Conservation (phyloP, 2,797 vertebrate species). For the Schizothorax lantsangensis region DNA sequence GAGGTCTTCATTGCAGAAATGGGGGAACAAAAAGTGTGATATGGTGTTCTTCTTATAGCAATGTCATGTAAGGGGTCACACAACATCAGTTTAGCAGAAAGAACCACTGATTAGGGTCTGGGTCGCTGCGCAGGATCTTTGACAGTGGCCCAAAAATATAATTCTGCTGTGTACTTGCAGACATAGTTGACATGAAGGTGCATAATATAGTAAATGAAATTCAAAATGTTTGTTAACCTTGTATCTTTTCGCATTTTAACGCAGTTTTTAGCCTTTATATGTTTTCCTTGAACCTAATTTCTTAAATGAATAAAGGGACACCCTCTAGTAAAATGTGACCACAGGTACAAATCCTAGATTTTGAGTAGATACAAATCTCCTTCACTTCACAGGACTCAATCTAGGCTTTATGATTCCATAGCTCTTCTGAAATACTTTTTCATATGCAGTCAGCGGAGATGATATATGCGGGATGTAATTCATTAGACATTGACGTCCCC, state of each 20-base stretch:
- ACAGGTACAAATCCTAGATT: not conserved
- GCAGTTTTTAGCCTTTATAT: not conserved
- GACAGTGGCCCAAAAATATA: not conserved
- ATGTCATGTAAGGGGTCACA: not conserved
- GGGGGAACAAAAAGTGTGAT: not conserved
- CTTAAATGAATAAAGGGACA: not conserved
- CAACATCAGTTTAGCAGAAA: not conserved
- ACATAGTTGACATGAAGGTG: not conserved
- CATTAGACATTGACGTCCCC: not conserved
- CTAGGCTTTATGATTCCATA: not conserved
- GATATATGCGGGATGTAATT: constrained; percentile 40
- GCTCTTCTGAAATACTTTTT: constrained; percentile 21
- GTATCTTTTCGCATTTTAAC: not conserved
- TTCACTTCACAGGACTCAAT: not conserved
- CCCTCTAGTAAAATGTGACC: not conserved
- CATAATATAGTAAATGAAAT: not conserved
- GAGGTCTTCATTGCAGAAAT: not conserved
- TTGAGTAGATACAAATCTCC: not conserved
- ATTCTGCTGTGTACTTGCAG: not conserved
- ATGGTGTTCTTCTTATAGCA: not conserved
- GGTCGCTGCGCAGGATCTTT: not conserved
- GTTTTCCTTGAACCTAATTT: not conserved
- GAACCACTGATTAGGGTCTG: not conserved
- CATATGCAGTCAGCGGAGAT: constrained; percentile 35
- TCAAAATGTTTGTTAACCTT: not conserved